Evolutionary conservation across 2,888 invertebrate genomes (phyloP), one percentile per base, ranked within the genome.

Genomic region (Diplolepis rosae): DNA sequence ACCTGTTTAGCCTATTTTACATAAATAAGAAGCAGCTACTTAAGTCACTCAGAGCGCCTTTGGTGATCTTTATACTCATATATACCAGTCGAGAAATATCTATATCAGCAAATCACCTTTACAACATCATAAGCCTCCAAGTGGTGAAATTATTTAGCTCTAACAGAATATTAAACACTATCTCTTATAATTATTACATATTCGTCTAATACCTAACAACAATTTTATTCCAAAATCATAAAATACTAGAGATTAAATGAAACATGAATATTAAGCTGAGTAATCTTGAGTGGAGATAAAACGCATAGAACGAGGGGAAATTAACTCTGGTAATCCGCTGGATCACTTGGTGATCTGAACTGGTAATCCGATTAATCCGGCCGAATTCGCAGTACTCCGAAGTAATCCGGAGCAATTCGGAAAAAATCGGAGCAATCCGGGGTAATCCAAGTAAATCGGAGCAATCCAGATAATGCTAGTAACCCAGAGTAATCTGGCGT

Each of bases 1-100:
- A 56, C 35, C 35, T 35, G 56, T 56, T 56, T 35, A 18, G 22
- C 13, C 56, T 18, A 56, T 35, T 56, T 35, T 35, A 32, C 35
- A 56, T 56, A 18, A 56, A 56, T 56, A 18, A 30, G 30, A 32
- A 30, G 54, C 22, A 32, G 35, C 35, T 56, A 18, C 11, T 13
- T 13, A 11, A 35, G 56, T 39, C 35, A 61, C 13, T 39, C 7
- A 61, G 18, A 9, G 18, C 39, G 61, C 39, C 61, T 61, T 61
- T 1, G 39, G 35, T 35, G 22, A 35, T 11, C 22, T 22, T 56
- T 52, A 2, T 7, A 28, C 28, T n/a, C n/a, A n/a, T 35, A 56
- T 27, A 28, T 52, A 52, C 13, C 5, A 9, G 13, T 56, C 56
- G 9, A 32, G 54, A 7, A 18, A 32, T 48, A 48, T 54, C 32